Evolutionary conservation across 2,797 vertebrate genomes (phyloP).

Genomic region (Notoglanidium macrostoma): DNA sequence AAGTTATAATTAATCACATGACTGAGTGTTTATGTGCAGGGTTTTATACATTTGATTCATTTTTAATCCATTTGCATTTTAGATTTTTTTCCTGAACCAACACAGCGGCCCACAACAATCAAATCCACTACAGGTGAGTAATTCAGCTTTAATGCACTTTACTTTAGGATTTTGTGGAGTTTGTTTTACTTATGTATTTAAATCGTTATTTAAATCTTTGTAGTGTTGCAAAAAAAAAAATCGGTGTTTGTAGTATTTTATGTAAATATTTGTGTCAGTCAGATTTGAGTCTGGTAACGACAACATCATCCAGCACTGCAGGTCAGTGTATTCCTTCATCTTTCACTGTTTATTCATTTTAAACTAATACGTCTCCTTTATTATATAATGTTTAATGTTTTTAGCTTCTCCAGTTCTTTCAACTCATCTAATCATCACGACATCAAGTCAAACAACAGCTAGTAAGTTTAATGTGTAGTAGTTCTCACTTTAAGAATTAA

Average conservation of each 20-base stretch:
- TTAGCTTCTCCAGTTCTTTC: background rate
- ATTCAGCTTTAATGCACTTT: background rate
- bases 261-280: background rate
- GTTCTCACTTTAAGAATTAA: background rate
- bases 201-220: background rate
- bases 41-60: background rate
- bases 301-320: background rate
- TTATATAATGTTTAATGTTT: background rate
- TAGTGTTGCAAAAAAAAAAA: background rate
- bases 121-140: background rate
- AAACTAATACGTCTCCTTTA: background rate
- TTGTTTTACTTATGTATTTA: background rate
- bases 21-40: background rate
- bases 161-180: background rate
- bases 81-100: slow-evolving; percentile 12
- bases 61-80: background rate
- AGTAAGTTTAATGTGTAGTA: background rate
- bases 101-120: accelerated
- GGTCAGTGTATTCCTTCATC: background rate
- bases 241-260: background rate
- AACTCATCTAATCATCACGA: background rate
- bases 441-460: no score
- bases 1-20: slow-evolving; percentile 1
- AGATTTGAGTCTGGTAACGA: background rate
- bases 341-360: background rate